phyloP scores from a whole-genome alignment of 2,888 invertebrate species.

The Baronia brevicornis region DNA sequence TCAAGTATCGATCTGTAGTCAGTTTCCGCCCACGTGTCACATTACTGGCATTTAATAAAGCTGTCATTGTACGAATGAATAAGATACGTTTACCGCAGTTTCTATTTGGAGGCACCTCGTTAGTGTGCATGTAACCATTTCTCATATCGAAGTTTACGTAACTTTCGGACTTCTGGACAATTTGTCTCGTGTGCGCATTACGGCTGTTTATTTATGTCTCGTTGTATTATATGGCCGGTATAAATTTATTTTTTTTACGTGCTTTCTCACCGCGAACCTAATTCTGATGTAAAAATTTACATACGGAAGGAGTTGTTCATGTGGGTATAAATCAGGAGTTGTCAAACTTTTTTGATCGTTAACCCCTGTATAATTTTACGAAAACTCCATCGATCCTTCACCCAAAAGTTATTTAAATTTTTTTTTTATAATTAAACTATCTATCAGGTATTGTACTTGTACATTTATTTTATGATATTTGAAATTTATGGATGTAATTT shows the following conservation, averaged over 20 bases:
- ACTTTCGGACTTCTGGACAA: slow-evolving; percentile 36
- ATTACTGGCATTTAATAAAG: slow-evolving; percentile 8
- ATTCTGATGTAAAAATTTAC: slow-evolving; percentile 2
- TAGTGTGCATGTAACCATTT: slow-evolving; percentile 24
- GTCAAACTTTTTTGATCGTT: too few species aligned
- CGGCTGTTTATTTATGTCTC: slow-evolving; percentile 1
- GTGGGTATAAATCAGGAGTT: background rate
- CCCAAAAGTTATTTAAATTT: too few species aligned
- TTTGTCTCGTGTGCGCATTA: slow-evolving; percentile 25
- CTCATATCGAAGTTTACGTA: slow-evolving; percentile 33
- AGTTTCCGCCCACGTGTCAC: slow-evolving; percentile 9
- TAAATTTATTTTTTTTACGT: slow-evolving; percentile 3
- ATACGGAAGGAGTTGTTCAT: background rate
- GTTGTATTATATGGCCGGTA: slow-evolving; percentile 6
- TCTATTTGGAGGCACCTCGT: slow-evolving; percentile 8
- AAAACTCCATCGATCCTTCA: too few species aligned
- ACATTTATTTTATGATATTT: too few species aligned
- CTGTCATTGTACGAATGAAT: slow-evolving; percentile 1
- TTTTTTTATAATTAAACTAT: too few species aligned
- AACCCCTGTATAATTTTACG: too few species aligned
- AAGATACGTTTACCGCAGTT: slow-evolving; percentile 1
- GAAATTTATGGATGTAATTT: too few species aligned
- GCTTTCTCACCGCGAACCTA: background rate
- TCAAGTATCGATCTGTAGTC: slow-evolving; percentile 4
- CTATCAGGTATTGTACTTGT: too few species aligned